Evolutionary conservation across 2,797 vertebrate species (phyloP).

Genomic region (Pantherophis alleghaniensis): DNA sequence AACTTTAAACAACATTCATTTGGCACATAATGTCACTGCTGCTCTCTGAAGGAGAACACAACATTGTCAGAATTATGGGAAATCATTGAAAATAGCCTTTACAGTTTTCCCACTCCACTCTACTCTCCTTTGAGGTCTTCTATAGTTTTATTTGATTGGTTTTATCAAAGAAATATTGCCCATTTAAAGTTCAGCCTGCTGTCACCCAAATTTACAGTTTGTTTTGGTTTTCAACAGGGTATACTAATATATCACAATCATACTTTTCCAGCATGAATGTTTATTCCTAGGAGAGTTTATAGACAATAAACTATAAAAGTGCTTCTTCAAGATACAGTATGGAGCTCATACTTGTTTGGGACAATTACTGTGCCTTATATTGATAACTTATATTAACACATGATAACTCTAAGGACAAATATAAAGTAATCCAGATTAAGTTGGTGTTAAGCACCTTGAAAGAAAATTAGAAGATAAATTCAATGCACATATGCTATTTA

Average conservation of each 20-base stretch:
- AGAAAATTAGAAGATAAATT: background rate
- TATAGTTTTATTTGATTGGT: background rate
- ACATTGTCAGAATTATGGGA: conserved; percentile 37
- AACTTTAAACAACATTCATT: conserved; percentile 40
- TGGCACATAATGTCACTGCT: conserved; percentile 25
- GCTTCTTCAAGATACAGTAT: background rate
- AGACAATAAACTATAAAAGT: background rate
- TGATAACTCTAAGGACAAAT: background rate
- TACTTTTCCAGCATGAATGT: background rate
- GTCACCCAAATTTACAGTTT: background rate
- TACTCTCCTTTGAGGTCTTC: background rate
- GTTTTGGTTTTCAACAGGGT: background rate
- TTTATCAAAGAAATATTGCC: conserved; percentile 12
- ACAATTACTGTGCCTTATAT: background rate
- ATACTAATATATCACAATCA: background rate
- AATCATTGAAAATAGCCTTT: conserved; percentile 4
- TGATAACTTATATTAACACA: background rate
- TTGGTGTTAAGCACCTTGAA: background rate
- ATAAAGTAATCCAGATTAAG: background rate
- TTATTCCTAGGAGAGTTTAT: background rate
- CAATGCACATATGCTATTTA: background rate
- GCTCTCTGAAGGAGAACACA: conserved; percentile 21
- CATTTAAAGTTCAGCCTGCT: background rate
- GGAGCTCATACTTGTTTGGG: background rate
- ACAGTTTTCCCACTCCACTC: background rate